phyloP scores from a whole-genome alignment of 2,888 invertebrate genomes.

The Cerastis leucographa region DNA sequence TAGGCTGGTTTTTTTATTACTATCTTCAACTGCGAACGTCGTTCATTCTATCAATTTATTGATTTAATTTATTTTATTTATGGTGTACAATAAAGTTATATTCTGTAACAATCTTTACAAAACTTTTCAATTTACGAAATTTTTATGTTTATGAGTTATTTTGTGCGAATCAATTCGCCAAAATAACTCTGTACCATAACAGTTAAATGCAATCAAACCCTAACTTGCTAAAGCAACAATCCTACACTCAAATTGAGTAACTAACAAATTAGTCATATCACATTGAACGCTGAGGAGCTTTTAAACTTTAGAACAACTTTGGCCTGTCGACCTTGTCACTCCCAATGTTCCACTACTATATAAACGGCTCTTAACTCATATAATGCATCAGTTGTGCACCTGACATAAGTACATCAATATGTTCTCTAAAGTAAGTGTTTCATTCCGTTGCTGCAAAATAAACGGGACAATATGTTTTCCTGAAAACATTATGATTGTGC shows the following conservation, averaged over 20 bases:
- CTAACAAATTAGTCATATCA: constrained; percentile 53
- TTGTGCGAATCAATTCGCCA: neutral
- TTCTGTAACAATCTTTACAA: neutral
- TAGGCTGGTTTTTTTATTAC: too few relatives aligned
- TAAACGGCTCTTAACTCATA: constrained; percentile 73
- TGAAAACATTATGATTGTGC: neutral
- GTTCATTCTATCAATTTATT: neutral
- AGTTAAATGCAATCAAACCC: constrained; percentile 25
- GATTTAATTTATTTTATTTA: neutral
- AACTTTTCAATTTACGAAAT: neutral
- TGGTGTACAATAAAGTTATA: too few relatives aligned
- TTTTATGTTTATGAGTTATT: too few relatives aligned
- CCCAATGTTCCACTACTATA: constrained; percentile 77
- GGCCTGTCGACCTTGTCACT: constrained; percentile 82
- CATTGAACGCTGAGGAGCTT: constrained; percentile 47
- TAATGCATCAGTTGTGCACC: constrained; percentile 78
- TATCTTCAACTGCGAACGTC: neutral
- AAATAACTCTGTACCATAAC: neutral
- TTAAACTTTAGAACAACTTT: constrained; percentile 68
- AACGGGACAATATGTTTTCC: neutral
- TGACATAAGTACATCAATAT: constrained; percentile 76
- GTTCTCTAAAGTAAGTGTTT: constrained; percentile 84
- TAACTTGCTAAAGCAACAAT: neutral
- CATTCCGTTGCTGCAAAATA: neutral
- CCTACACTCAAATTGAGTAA: neutral